Evolutionary conservation across 2,888 invertebrate genomes (phyloP).

Genomic region (Drymonia ruficornis): DNA sequence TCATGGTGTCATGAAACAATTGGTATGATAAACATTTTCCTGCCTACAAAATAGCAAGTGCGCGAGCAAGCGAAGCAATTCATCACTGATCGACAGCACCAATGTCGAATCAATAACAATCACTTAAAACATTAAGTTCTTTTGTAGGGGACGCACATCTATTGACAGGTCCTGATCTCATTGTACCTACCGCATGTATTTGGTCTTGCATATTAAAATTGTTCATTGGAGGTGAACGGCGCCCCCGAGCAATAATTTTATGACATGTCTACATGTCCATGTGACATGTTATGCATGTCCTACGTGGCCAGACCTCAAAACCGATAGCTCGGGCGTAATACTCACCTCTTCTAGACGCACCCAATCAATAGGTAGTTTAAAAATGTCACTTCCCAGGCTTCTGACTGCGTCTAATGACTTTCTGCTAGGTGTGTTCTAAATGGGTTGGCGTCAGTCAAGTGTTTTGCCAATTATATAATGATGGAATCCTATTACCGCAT

Average conservation of each 20-base stretch:
- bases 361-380: no score
- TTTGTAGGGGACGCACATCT: constrained; percentile 53
- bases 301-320: no score
- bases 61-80: constrained; percentile 49
- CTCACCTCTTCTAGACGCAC: no score
- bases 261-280: no score
- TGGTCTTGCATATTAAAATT: neutral
- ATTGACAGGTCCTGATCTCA: constrained; percentile 44
- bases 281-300: no score
- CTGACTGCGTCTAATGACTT: no score
- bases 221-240: no score
- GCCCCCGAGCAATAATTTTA: no score
- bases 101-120: constrained; percentile 73
- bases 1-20: neutral
- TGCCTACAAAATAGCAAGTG: neutral
- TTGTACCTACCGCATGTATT: constrained; percentile 16
- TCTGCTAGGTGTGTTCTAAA: no score
- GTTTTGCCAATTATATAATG: constrained; percentile 14
- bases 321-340: no score
- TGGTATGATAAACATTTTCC: neutral
- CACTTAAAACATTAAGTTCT: constrained; percentile 53
- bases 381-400: no score
- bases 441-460: constrained; percentile 2
- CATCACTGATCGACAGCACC: constrained; percentile 58
- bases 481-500: neutral